phyloP scores from a whole-genome alignment of 2,888 invertebrate species.

The Lithophane ornitopus region DNA sequence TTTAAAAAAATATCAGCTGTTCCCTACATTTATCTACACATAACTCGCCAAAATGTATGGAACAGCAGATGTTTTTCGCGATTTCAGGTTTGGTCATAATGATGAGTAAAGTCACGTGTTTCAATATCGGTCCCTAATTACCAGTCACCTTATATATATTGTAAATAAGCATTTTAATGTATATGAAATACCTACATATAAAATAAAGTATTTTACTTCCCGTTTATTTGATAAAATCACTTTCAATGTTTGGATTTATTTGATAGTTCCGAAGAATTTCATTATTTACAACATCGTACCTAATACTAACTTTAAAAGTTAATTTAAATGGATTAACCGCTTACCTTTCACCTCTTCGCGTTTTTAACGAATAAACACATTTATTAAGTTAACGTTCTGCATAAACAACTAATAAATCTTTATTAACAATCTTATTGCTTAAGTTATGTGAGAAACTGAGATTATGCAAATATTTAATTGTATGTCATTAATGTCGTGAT shows the following conservation, averaged over 20 bases:
- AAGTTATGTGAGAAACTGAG: conserved; percentile 46
- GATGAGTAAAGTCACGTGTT: too few relatives aligned
- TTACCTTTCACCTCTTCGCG: conserved; percentile 44
- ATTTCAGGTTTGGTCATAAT: too few relatives aligned
- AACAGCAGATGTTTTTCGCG: too few relatives aligned
- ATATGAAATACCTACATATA: too few relatives aligned
- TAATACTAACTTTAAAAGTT: conserved; percentile 24
- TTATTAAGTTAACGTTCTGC: conserved; percentile 21
- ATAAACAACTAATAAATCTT: conserved; percentile 52
- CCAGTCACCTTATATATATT: too few relatives aligned
- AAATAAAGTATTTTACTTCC: too few relatives aligned
- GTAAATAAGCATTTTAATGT: too few relatives aligned
- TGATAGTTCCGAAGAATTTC: neutral
- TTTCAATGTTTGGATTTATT: neutral
- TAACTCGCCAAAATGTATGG: too few relatives aligned
- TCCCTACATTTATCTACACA: too few relatives aligned
- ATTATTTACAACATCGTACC: neutral
- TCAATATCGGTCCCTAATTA: too few relatives aligned
- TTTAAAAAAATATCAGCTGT: too few relatives aligned
- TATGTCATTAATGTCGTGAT: neutral
- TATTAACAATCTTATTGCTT: conserved; percentile 43
- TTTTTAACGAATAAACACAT: conserved; percentile 26
- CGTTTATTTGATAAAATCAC: too few relatives aligned
- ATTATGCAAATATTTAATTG: conserved; percentile 42
- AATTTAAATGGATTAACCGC: conserved; percentile 27